Base-by-base conservation (phyloP, 2,888 invertebrate genomes). In the Chrysomela aeneicollis region DNA sequence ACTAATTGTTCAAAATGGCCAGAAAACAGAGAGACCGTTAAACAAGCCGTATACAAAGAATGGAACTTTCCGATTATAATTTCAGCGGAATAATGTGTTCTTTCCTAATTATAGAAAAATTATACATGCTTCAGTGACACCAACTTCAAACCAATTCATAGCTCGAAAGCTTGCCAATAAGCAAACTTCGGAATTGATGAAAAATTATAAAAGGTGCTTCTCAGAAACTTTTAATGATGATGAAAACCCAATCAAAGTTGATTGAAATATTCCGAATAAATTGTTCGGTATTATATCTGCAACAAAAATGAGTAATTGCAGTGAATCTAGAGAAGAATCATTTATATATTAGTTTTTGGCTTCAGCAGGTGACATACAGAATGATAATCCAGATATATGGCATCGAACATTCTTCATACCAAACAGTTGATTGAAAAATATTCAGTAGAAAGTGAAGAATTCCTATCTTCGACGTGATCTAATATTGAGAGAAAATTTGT, bases 221-320 rank as follows among this genome's bases (percentile, higher is more conserved):
- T 22, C 22, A 22, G n/a, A 17, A 60, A 61, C 26, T 62, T 61
- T 49, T 51, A 57, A 57, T 42, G 51, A 61, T 32, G 53, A 50
- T 57, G 57, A 55, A 61, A 52, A 63, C 47, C 47, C 37, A 46
- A 49, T 52, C 59, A 15, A 49, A 26, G 53, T 54, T 63, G 47
- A 63, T 59, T 63, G 59, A 42, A 30, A 52, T 59, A 19, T 32
- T 57, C 53, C 52, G 53, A 59, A 57, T 63, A 30, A 42, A 59
- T 59, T 47, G 59, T 63, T 63, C 57, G 26, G 52, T 52, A 46
- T 59, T 35, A 26, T 30, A 17, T 22, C 30, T 19, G 46, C 52
- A 59, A 63, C 21, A n/a, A 37, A 19, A 15, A 26, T 26, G 4
- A 26, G 4, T 5, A 26, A 26, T 26, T 26, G 6, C 26, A 6